Base-by-base conservation (phyloP, 2,888 invertebrate species). In the Drosophila kuntzei region DNA sequence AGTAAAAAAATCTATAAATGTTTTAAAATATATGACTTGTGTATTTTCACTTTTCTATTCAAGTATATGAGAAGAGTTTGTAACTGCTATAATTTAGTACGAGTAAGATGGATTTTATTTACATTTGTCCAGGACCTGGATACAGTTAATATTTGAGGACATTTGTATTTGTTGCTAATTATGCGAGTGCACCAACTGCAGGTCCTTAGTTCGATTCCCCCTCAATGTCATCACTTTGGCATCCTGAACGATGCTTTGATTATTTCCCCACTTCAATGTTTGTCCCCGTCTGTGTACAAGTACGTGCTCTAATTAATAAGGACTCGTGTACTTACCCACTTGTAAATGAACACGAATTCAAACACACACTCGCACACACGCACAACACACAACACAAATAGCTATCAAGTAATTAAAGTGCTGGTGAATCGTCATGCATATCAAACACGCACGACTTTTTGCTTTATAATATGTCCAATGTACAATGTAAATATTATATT, bases 221-320 rank as follows among this genome's bases (percentile, higher is more conserved):
- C 47, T 18, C 27, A 4, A 16, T 2, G n/a, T 7, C 16, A 25
- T 20, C 12, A 37, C 22, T 51, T 51, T 37, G 51, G 32, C 9
- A 25, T 16, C 32, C 46, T 39, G 54, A 49, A 36, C 53, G 53
- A 43, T 49, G 61, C 82, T 81, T 69, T 81, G 81, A 87, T 72
- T 81, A 81, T 81, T 81, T 67, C 65, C 65, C 54, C 54, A 50
- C 29, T 54, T 61, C 43, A 37, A 32, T 60, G 62, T 59, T 60
- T 60, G 68, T 44, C 34, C 34, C 34, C 46, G 25, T 55, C 37
- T 70, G 41, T 61, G 79, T 71, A 76, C 78, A 32, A 47, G 47
- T 47, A 47, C 32, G 84, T 84, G 87, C 68, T 72, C 67, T 78
- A 89, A 87, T 84, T 89, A 89, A 84, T 82, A 85, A 53, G 61